Evolutionary conservation across 1,140 invertebrate species (phyloP).

Genomic region (Pristionchus pacificus): DNA sequence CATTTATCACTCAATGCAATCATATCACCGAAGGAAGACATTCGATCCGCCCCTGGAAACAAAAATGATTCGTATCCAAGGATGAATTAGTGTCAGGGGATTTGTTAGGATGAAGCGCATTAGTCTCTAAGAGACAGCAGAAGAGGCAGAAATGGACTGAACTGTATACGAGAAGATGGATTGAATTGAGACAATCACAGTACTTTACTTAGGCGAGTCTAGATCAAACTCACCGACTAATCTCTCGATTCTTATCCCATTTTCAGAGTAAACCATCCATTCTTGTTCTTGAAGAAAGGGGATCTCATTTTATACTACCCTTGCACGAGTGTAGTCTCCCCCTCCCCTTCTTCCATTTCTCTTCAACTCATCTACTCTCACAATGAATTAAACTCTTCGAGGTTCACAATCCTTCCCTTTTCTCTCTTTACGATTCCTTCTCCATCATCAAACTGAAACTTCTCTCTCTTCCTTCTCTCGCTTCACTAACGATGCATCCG

Average conservation of each 20-base stretch:
- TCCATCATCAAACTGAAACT: too few species aligned
- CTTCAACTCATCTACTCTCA: too few species aligned
- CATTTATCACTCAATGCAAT: constrained; percentile 86
- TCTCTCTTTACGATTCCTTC: too few species aligned
- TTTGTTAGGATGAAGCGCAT: neutral
- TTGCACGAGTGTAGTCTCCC: neutral
- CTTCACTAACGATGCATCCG: too few species aligned
- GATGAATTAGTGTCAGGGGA: neutral
- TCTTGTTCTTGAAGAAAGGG: constrained; percentile 21
- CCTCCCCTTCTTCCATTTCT: neutral
- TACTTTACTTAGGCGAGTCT: neutral
- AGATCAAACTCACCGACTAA: constrained; percentile 12
- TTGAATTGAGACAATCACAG: neutral
- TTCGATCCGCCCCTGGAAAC: constrained; percentile 80
- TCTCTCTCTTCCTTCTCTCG: too few species aligned
- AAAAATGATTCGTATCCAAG: too few species aligned
- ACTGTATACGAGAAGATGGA: constrained; percentile 6
- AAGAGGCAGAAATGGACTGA: constrained; percentile 6
- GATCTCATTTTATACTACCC: neutral
- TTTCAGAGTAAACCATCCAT: constrained; percentile 12
- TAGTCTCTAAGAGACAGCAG: constrained; percentile 5
- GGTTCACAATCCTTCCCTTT: too few species aligned
- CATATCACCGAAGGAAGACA: constrained; percentile 99
- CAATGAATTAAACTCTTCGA: too few species aligned
- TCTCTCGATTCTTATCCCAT: constrained; percentile 10